These are phyloP conservation scores for Forbesichthys papilliferus DNA, from an alignment of 2,113 vertebrate species.

Conservation along the genomic window DNA sequence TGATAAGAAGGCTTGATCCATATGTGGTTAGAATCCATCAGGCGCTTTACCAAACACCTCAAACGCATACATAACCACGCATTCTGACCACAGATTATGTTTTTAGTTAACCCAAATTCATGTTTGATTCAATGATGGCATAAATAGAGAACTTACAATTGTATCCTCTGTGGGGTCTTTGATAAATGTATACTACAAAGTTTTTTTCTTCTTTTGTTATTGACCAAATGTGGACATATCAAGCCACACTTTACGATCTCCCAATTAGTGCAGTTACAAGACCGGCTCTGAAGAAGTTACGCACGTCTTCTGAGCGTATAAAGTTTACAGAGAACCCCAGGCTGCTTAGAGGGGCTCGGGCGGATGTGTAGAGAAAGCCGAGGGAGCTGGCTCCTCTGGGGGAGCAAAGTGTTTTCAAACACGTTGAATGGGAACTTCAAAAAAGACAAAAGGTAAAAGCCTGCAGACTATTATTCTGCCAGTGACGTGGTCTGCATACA, in stretches of 20 bases:
- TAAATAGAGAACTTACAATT: background rate
- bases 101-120: background rate
- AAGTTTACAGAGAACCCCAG: constrained; percentile 1
- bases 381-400: background rate
- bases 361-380: background rate
- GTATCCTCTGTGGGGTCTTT: background rate
- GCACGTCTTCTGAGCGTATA: background rate
- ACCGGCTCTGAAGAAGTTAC: background rate
- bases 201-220: background rate
- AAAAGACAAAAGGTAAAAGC: constrained; percentile 7
- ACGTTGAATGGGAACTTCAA: constrained; percentile 15
- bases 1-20: background rate
- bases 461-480: constrained; percentile 32
- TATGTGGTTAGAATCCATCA: background rate
- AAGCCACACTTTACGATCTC: background rate
- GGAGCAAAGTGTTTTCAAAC: constrained; percentile 35
- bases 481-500: constrained; percentile 38
- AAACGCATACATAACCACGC: background rate
- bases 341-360: constrained; percentile 2
- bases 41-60: background rate
- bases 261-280: background rate
- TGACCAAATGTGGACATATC: background rate
- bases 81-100: background rate
- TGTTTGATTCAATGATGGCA: background rate
- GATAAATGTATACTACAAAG: too few species aligned